Conservation (phyloP, 92 coral and sea anemone species). For the Heliopora coerulea region DNA sequence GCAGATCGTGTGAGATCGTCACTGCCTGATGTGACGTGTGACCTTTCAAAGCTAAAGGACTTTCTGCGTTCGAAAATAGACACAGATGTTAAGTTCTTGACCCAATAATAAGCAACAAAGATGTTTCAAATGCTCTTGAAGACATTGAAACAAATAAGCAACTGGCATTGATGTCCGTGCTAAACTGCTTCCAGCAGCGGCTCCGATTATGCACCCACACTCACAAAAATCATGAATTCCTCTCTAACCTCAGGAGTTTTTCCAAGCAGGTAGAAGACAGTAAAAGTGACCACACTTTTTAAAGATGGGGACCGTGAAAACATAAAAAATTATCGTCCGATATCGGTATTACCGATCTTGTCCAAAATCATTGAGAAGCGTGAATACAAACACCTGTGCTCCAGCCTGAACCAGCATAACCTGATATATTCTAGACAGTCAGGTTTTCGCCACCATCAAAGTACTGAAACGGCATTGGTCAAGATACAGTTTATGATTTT, state of each 20-base stretch:
- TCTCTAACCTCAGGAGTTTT: slow-evolving; percentile 1
- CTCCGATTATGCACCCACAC: slow-evolving; percentile 8
- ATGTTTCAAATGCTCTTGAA: too few relatives aligned
- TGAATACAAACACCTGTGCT: slow-evolving; percentile 1
- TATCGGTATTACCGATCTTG: too few relatives aligned
- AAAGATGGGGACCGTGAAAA: not conserved
- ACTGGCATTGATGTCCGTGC: not conserved
- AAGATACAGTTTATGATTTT: too few relatives aligned
- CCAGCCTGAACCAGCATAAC: slow-evolving; percentile 10
- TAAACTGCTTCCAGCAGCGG: not conserved
- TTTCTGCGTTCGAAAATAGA: slow-evolving; percentile 52
- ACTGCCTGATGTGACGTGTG: slow-evolving; percentile 38
- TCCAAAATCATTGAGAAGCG: slow-evolving; percentile 14
- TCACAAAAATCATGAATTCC: slow-evolving; percentile 17
- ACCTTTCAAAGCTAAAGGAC: slow-evolving; percentile 36
- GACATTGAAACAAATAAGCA: too few relatives aligned
- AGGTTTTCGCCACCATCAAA: slow-evolving; percentile 26
- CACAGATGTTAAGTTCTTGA: slow-evolving; percentile 32
- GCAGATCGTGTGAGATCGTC: slow-evolving; percentile 47
- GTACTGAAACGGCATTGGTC: slow-evolving; percentile 31
- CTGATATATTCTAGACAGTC: slow-evolving; percentile 14
- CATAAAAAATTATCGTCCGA: too few relatives aligned
- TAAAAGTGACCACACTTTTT: not conserved
- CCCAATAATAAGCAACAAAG: slow-evolving; percentile 18
- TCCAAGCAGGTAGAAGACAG: slow-evolving; percentile 18